phyloP scores from a whole-genome alignment of 23 tunicate species.

The Trididemnum nubilum region DNA sequence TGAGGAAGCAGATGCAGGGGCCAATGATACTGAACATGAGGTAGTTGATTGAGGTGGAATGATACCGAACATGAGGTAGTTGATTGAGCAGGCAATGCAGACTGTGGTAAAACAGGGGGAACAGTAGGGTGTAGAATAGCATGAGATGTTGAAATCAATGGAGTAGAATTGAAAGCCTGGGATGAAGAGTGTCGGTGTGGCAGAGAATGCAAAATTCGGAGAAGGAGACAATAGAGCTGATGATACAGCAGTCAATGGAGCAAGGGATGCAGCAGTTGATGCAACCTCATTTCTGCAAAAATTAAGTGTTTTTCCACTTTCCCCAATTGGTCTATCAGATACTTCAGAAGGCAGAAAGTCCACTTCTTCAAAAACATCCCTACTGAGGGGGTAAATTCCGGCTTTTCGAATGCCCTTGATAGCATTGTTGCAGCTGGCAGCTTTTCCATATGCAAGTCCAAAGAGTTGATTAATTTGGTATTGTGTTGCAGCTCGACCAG shows the following conservation, averaged over 20 bases:
- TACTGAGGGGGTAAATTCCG: constrained; percentile 8
- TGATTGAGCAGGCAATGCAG: too few relatives aligned
- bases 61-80: too few relatives aligned
- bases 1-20: too few relatives aligned
- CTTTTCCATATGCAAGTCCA: constrained; percentile 35
- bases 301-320: not conserved
- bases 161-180: not conserved
- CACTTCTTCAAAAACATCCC: constrained; percentile 8
- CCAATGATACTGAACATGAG: too few relatives aligned
- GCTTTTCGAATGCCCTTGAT: constrained; percentile 20
- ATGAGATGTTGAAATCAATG: not conserved
- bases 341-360: not conserved
- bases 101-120: too few relatives aligned
- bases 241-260: not conserved
- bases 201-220: not conserved
- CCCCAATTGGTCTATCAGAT: not conserved
- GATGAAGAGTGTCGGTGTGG: not conserved
- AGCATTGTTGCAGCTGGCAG: constrained; percentile 11
- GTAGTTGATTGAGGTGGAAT: too few relatives aligned
- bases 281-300: not conserved
- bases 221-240: not conserved
- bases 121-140: too few relatives aligned
- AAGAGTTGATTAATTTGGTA: constrained; percentile 19
- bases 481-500: constrained; percentile 22
- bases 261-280: not conserved